Evolutionary conservation across 64 coral and sea anemone species (phyloP), one percentile per base, ranked within the genome.

Genomic region (Montipora efflorescens): DNA sequence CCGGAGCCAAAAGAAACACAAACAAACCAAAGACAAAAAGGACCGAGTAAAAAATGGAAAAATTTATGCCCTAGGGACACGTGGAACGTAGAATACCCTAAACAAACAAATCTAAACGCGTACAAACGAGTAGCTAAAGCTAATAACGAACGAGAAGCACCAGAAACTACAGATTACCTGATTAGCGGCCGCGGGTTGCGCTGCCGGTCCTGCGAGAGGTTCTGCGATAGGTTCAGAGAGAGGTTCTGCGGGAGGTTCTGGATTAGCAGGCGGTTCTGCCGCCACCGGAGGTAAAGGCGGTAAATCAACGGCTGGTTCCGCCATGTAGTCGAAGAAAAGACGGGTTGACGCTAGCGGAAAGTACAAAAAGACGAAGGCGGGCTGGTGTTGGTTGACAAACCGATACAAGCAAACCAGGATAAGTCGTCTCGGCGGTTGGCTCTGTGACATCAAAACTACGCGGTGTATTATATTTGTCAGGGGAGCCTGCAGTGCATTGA

Each of bases 401-500:
- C 18, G 62, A 67, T 8, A 67, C 18, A 67, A 67, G 18, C 18
- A 14, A 67, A 67, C 62, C 62, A 13, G 8, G 68, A 71, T 71
- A 21, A 71, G 68, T 71, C 68, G 68, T 71, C 68, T 71, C 68
- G 68, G 68, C 19, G 68, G 68, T 71, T n/a, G 68, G 68, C 68
- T 18, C 68, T 71, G 68, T 71, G 68, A 71, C 20, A 21, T 66
- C 61, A 12, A 66, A 16, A 3, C 61, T 2, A 66, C 61, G 61
- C 15, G 61, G 61, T 14, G 10, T 66, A 66, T 66, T 16, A 1
- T 66, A 66, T 66, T 66, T 11, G 2, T 66, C 10, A 66, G 61
- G 61, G 61, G 15, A 66, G 10, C 61, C 61, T 16, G 15, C 61
- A 66, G 15, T 66, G 61, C 61, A 66, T 11, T 66, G 15, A 12